Base-by-base conservation (phyloP, 1,140 invertebrate species). In the Cydia fagiglandana region DNA sequence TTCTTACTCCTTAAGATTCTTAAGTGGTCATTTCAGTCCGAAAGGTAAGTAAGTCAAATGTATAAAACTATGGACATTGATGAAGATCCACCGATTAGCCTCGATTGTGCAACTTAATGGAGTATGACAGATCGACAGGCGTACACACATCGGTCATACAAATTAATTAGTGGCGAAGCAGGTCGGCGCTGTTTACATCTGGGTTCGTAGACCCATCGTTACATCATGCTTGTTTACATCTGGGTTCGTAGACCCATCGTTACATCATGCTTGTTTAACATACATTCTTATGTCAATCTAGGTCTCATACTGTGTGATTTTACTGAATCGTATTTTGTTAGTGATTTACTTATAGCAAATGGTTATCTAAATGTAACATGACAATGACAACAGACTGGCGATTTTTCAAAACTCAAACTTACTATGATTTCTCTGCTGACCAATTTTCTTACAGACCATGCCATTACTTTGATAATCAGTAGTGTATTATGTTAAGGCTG, bases 141-240 rank as follows among this genome's bases (percentile, higher is more conserved):
- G 50, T 17, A n/a, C n/a, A 61, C 0, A 61, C 9, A 61, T 61
- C 56, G 56, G 53, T 61, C 66, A 17, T 70, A 70, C 66, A 3
- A 38, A 41, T 45, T n/a, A 70, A 70, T 38, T 61, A 53, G 17
- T 17, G 56, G 1, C 34, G 10, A 68, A 70, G 45, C 66, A 38
- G n/a, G 66, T 70, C 64, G 45, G 76, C 78, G 79, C 66, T 77
- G 77, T 78, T 78, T 78, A 75, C 77, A 78, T 41, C 61, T 56
- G 61, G 50, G 76, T 47, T 75, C 77, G 30, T 73, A 34, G 74
- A 78, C 77, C 74, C 77, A 64, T 64, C 68, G 77, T 75, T 78
- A 75, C 68, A 47, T 75, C 77, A 78, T 73, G n/a, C 20, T 61
- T 50, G 61, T 12, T 53, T 50, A 47, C n/a, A n/a, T n/a, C n/a